Evolutionary conservation across 2,113 vertebrate species (phyloP), one percentile per base, ranked within the genome.

Genomic region (Macrotus californicus): DNA sequence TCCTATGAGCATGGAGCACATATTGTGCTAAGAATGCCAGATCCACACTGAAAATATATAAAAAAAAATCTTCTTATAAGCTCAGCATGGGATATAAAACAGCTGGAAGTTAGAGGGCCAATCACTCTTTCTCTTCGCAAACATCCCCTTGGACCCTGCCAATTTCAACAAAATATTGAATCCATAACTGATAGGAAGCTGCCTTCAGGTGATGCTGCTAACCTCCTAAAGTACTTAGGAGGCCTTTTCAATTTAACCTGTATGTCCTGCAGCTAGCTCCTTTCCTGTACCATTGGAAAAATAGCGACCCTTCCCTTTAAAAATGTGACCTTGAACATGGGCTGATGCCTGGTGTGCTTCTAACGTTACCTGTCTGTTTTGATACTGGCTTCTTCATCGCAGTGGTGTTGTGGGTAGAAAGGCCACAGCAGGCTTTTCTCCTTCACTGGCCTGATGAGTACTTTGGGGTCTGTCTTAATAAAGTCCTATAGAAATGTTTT

Each of bases 401-500:
- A 26, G 67, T 52, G 41, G 46, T 39, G 79, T 11, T 87, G 72
- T 93, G 76, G 48, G 36, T 52, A 93, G 96, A 46, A 66, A 91
- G 3, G 56, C 67, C 94, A 95, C 96, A 86, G 95, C 22, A 96
- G 56, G 83, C 54, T 39, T 29, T 96, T 91, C 87, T 82, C 52
- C 96, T 97, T 83, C 91, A 82, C 72, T 94, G 59, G 73, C 67
- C 94, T 95, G 93, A 96, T 95, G 96, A 91, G 56, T 97, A 94
- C 70, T 82, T 93, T 76, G 52, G 83, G 96, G 93, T 97, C 94
- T 91, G 54, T 81, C 97, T 97, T 97, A 97, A 97, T 96, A 96
- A 91, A 95, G 93, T 95, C 96, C 95, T 83, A n/a, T 92, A 96
- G 97, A 90, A 97, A 97, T 87, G 94, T 96, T 96, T 98, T 97